Percentiles rank a stretch among this genome's conserved stretches.
These are phyloP conservation scores for Cryptomyrus ogoouensis DNA, from an alignment of 2,113 vertebrate species.

Conservation along the genomic window DNA sequence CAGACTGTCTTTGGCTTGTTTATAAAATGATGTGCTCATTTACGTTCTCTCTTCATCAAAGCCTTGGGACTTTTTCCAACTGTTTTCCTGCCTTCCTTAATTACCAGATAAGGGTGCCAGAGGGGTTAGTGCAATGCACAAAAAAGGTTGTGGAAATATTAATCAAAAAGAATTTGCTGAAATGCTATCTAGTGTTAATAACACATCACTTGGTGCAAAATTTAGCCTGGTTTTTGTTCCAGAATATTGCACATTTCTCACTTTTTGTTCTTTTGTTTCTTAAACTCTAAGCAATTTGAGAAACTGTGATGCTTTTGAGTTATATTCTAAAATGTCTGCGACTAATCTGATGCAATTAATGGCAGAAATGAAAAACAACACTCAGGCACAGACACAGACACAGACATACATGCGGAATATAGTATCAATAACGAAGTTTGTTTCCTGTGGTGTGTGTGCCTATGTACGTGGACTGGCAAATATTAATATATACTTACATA, in stretches of 20 bases:
- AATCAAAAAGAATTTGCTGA: constrained; percentile 38
- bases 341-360: not conserved
- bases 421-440: not conserved
- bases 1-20: not conserved
- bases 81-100: constrained; percentile 25
- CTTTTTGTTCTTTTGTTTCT: constrained; percentile 24
- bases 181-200: constrained; percentile 37
- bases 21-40: not conserved
- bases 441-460: not conserved
- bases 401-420: not conserved
- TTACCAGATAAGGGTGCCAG: constrained; percentile 24
- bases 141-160: constrained; percentile 34
- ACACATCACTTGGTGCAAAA: constrained; percentile 25
- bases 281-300: not conserved
- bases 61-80: not conserved
- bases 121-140: constrained; percentile 20
- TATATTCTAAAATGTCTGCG: not conserved
- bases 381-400: too few relatives aligned
- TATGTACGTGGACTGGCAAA: not conserved
- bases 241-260: constrained; percentile 26
- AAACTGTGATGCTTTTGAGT: not conserved
- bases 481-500: not conserved
- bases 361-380: not conserved
- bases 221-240: constrained; percentile 24
- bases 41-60: too few relatives aligned